These are phyloP conservation scores for Drosophila meridiana DNA, from an alignment of 2,888 invertebrate genomes.

Conservation along the genomic window DNA sequence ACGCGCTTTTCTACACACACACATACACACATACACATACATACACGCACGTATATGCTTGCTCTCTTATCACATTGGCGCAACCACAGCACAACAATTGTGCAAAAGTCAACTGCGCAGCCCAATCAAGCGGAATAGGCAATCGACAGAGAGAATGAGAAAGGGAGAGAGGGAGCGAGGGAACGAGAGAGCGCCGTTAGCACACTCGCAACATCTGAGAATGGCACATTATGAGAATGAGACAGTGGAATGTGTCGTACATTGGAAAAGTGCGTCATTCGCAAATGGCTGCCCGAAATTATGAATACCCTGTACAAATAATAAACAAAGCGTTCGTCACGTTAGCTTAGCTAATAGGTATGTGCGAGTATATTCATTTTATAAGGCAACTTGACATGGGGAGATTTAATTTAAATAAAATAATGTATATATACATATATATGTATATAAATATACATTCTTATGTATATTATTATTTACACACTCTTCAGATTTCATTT, in stretches of 20 bases:
- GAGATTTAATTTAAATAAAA: background rate
- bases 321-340: background rate
- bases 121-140: slow-evolving; percentile 18
- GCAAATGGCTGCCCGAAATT: slow-evolving; percentile 6
- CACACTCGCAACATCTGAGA: background rate
- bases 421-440: background rate
- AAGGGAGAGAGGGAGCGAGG: background rate
- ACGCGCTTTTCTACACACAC: slow-evolving; percentile 24
- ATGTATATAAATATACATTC: no score
- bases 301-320: slow-evolving; percentile 4
- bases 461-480: no score
- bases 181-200: background rate
- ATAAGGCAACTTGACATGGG: background rate
- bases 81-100: slow-evolving; percentile 36
- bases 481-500: background rate
- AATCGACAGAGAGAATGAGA: background rate
- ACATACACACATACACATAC: background rate
- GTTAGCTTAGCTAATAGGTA: background rate
- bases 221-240: background rate
- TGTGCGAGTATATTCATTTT: background rate
- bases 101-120: slow-evolving; percentile 54
- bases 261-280: slow-evolving; percentile 47
- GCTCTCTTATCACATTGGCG: slow-evolving; percentile 36
- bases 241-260: slow-evolving; percentile 22
- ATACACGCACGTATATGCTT: background rate